Base-by-base conservation (phyloP, 2,888 invertebrate species). In the Sphaerophoria rueppellii region DNA sequence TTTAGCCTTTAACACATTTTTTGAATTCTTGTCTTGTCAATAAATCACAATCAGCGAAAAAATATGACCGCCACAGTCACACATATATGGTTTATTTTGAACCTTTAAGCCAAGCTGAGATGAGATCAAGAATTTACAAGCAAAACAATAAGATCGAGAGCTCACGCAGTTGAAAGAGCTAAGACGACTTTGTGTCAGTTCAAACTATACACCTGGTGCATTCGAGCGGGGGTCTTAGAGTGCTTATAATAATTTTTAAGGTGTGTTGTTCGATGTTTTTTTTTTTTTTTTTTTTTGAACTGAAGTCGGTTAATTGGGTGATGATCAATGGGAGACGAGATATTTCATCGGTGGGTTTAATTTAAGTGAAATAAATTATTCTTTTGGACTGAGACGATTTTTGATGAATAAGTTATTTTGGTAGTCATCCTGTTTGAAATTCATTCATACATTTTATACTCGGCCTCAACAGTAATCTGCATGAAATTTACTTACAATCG, bases 121-220 rank as follows among this genome's bases (percentile, higher is more conserved):
- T 50, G 70, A 50, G 34, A 54, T 14, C 52, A 48, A 55, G 50
- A 35, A 52, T 34, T 40, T 32, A 32, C 9, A 40, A 54, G 43
- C 37, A 60, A 43, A 37, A 63, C 57, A 63, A 57, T 48, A 43
- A 65, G 67, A 76, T 48, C 24, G 60, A 40, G 58, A 57, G 58
- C 58, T 71, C 65, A 57, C 24, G 24, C 50, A 55, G 46, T 75
- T 65, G 70, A 70, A 57, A 70, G 71, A 71, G 73, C 81, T 85
- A 85, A 85, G 81, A 85, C 80, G 85, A 85, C 85, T 85, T 85
- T 85, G 60, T 85, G 85, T 81, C 85, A 81, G 54, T 40, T 46
- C 57, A 50, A 43, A 60, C 50, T 24, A 5, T 55, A 60, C 43
- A 16, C 4, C 63, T 75, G 82, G 72, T 50, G 72, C 63, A 52